Evolutionary conservation across 2,888 invertebrate species (phyloP), one percentile per base, ranked within the genome.

Genomic region (Meiosimyza platycephala): DNA sequence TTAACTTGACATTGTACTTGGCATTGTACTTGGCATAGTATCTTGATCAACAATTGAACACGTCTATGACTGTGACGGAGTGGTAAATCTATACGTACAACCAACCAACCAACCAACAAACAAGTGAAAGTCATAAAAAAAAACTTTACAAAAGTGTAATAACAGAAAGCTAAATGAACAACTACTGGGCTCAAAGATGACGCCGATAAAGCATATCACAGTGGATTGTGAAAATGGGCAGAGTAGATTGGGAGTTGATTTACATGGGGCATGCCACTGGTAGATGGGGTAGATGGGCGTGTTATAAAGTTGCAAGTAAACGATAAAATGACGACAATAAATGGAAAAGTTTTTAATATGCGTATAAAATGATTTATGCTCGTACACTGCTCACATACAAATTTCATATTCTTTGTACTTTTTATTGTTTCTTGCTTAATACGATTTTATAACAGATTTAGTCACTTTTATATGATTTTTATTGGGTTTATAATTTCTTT

Each of bases 291-390:
- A 33, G 62, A 12, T n/a, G 16, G 12, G 64, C 7, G 13, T 5
- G 6, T 40, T 9, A 40, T 40, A 40, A 40, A 40, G 40, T 40
- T 40, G 40, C 40, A 64, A n/a, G 50, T 51, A 50, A 82, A 81
- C 80, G 81, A 71, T 80, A 82, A 81, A 81, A 84, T 82, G 81
- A 83, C 80, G 84, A 85, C 84, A 84, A 85, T 84, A 83, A 84
- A 83, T 83, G 82, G 79, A 83, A 83, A 84, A 81, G 78, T 85
- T 83, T 84, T 82, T 82, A 82, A 83, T 83, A 82, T 81, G 81
- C 80, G 78, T 80, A 80, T 84, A 82, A 83, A 83, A 82, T 83
- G 84, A 85, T 85, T 84, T 84, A 85, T 81, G 76, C 75, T 71
- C 65, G 62, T 22, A 66, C 54, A 59, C 47, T 28, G 16, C 57